A percentile compares a stretch with the other conserved stretches of the same genome.
Conservation (phyloP, 2,888 invertebrate genomes). For the Sinotaia quadrata region DNA sequence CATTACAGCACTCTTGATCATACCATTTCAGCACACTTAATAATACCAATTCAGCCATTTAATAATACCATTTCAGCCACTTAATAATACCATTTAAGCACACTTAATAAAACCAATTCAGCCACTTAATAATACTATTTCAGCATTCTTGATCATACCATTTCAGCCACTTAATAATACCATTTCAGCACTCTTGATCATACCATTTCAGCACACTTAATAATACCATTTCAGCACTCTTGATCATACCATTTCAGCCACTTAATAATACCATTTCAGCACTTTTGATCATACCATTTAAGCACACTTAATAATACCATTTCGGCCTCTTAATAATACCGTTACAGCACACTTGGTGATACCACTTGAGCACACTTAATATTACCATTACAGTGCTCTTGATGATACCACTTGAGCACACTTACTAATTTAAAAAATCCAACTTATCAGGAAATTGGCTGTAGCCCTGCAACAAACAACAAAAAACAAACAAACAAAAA, state of each 20-base stretch:
- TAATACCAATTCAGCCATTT: no score
- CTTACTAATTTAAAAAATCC: no score
- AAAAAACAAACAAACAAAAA: background rate
- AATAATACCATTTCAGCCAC: background rate
- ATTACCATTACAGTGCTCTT: no score
- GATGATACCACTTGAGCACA: no score
- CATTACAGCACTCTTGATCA: no score
- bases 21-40: no score
- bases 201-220: background rate
- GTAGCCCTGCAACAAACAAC: background rate
- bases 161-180: background rate
- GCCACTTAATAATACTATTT: background rate
- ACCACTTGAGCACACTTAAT: no score
- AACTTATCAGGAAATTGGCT: no score
- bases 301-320: background rate
- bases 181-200: background rate
- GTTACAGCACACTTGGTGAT: no score
- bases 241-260: background rate
- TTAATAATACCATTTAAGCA: no score
- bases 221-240: background rate
- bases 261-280: background rate
- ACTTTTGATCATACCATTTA: background rate
- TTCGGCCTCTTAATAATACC: no score
- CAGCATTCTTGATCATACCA: background rate
- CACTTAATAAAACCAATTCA: background rate